Conservation (phyloP, 2,113 vertebrate species). For the Progne subis region DNA sequence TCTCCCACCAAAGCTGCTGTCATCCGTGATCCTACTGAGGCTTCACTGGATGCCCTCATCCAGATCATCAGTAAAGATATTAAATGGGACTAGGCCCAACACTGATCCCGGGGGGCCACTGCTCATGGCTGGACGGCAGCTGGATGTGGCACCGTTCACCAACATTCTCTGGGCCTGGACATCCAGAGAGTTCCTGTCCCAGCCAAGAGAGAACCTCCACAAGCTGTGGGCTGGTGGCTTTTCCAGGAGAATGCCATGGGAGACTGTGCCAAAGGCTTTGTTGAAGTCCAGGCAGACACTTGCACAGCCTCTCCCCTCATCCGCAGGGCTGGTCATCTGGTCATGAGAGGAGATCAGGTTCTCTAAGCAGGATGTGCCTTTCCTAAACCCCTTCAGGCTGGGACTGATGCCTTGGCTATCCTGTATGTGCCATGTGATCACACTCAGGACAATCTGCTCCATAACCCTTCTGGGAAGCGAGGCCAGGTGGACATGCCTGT, state of each 20-base stretch:
- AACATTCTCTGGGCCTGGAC: not conserved
- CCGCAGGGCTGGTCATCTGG: not conserved
- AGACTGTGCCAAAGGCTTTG: not conserved
- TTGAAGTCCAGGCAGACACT: not conserved
- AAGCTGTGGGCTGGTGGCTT: not conserved
- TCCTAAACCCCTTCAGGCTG: not conserved
- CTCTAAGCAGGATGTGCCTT: not conserved
- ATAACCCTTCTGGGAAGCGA: no score
- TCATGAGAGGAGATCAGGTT: not conserved
- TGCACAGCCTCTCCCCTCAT: not conserved
- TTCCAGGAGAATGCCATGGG: not conserved
- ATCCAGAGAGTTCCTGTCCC: not conserved
- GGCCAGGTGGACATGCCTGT: not conserved
- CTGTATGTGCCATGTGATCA: not conserved
- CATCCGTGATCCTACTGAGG: no score
- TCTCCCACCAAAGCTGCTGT: no score
- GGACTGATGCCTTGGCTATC: not conserved
- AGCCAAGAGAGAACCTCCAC: not conserved
- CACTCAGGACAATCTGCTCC: not conserved
- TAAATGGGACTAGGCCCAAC: no score
- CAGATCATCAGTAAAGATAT: no score
- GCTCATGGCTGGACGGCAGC: no score
- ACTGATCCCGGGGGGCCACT: no score
- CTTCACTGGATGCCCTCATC: no score
- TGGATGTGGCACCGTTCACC: no score